Evolutionary conservation across 2,113 vertebrate species (phyloP).

Genomic region (Strix aluco): DNA sequence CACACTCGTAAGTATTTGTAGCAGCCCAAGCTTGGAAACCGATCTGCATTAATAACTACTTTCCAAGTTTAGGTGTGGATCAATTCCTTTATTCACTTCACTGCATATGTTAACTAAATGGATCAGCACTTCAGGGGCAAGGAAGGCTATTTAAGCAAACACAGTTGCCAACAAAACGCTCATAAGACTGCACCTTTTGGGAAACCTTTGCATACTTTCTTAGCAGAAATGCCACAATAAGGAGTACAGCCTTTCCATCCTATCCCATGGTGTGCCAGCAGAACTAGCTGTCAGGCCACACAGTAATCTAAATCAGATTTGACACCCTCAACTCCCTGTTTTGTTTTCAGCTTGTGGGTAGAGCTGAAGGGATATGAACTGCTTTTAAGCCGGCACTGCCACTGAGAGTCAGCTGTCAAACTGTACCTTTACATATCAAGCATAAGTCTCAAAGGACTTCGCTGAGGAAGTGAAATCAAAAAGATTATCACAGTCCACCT

Average conservation of each 20-base stretch:
- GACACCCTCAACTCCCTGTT: not conserved
- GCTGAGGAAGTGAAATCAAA: not conserved
- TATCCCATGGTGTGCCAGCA: not conserved
- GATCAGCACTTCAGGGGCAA: not conserved
- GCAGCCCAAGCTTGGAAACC: not conserved
- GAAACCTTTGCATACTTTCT: not conserved
- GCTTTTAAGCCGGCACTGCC: not conserved
- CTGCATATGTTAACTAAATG: not conserved
- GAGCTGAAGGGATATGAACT: not conserved
- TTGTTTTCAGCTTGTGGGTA: not conserved
- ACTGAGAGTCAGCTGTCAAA: not conserved
- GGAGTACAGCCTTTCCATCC: not conserved
- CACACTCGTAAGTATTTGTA: not conserved
- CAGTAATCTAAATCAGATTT: not conserved
- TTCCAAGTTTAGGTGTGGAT: not conserved
- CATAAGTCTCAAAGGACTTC: not conserved
- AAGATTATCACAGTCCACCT: not conserved
- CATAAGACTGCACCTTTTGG: not conserved
- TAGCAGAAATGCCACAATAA: not conserved
- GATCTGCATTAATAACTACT: not conserved
- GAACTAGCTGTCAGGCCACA: rapidly evolving
- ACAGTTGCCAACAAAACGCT: not conserved
- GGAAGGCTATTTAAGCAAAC: not conserved
- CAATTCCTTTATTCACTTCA: not conserved
- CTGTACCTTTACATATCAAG: not conserved